These are phyloP conservation scores for Myotis brandtii DNA, from an alignment of 2,113 vertebrate species.

Conservation along the genomic window DNA sequence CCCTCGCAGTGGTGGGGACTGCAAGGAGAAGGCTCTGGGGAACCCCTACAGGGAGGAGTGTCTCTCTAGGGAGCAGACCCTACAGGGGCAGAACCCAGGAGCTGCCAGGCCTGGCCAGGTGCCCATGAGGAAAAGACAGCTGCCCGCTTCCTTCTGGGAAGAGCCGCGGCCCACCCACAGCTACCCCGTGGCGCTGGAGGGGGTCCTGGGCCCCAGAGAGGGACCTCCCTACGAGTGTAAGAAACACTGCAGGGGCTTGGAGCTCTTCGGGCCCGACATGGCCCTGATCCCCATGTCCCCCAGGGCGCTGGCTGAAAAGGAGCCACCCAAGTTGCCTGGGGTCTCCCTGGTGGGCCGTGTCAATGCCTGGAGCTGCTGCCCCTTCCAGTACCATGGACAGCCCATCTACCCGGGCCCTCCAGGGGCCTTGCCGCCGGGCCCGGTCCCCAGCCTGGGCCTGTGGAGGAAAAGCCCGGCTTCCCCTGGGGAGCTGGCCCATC, in stretches of 20 bases:
- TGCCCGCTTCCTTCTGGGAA: constrained; percentile 98
- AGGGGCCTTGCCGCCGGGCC: constrained; percentile 85
- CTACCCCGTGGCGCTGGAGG: constrained; percentile 78
- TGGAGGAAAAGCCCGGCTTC: constrained; percentile 88
- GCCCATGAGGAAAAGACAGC: constrained; percentile 97
- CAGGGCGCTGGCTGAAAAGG: constrained; percentile 81
- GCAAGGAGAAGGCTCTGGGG: constrained; percentile 77
- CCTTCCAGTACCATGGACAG: constrained; percentile 93
- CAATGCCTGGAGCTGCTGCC: constrained; percentile 92
- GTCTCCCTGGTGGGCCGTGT: constrained; percentile 83
- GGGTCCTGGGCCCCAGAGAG: constrained; percentile 74
- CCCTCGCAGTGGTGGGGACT: background rate
- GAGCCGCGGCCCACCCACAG: constrained; percentile 91
- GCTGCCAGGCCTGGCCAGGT: constrained; percentile 88
- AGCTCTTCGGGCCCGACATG: constrained; percentile 64
- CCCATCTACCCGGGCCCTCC: constrained; percentile 89
- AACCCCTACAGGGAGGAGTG: constrained; percentile 72
- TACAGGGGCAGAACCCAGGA: constrained; percentile 80
- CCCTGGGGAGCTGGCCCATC: constrained; percentile 84
- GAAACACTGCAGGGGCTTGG: constrained; percentile 85
- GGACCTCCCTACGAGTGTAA: constrained; percentile 84
- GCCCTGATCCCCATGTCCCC: constrained; percentile 28
- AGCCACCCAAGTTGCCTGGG: constrained; percentile 85
- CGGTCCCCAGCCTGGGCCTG: constrained; percentile 85
- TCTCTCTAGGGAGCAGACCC: constrained; percentile 44